Base-by-base conservation (phyloP, 1,140 invertebrate species). In the Sarcophaga bullata region DNA sequence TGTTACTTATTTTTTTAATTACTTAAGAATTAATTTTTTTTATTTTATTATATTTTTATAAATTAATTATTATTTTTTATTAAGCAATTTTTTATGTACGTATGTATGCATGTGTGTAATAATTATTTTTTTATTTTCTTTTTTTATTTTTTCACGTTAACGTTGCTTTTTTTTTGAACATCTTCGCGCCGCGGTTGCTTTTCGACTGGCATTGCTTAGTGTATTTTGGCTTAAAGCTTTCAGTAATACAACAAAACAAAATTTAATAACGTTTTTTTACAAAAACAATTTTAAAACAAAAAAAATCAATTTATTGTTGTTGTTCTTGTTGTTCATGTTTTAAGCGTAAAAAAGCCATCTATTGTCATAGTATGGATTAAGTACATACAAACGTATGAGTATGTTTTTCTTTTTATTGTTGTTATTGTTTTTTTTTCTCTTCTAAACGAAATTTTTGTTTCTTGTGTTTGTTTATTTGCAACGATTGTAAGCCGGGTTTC, bases 221-320 rank as follows among this genome's bases (percentile, higher is more conserved):
- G 11, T 17, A 15, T 25, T 78, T 78, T 78, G 75, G 75, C 75
- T 78, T 78, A 78, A 68, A 78, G 75, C 75, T 78, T 50, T 78
- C n/a, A 10, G 47, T 47, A 49, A n/a, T 47, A 49, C 47, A 8
- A 49, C 47, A 73, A 37, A 37, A 37, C 4, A 37, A 37, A 37
- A 37, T 37, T 37, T 37, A 37, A n/a, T 58, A 58, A 7, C 19
- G 62, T 68, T 37, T 19, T 68, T 68, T 68, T 19, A 68, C 62
- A 19, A 68, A 68, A 68, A 68, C 13, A 58, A 58, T 15, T 15
- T 58, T 15, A 9, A 58, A 58, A 58, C 15, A 11, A 58, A 68
- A n/a, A 68, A 68, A 68, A 25, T 68, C 62, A 68, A 68, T 52
- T 78, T 73, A 46, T 73, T 73, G 4, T 73, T 52, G 75, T 78